These are phyloP conservation scores for Platorchestia sp. DNA, from an alignment of 1,140 invertebrate species.

Conservation along the genomic window DNA sequence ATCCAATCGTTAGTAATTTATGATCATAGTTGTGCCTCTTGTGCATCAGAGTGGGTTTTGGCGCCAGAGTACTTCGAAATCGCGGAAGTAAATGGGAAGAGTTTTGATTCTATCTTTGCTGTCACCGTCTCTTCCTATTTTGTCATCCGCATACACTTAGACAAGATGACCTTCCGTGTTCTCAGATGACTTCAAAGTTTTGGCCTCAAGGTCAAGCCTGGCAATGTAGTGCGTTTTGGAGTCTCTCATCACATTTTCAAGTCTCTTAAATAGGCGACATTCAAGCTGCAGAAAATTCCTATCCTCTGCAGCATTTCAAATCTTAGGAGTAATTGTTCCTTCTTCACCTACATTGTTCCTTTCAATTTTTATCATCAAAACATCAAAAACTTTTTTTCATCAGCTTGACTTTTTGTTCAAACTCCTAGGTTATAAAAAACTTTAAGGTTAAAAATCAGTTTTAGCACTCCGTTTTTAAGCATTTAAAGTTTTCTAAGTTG, in stretches of 20 bases:
- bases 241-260: background rate
- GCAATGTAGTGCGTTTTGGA: background rate
- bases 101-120: background rate
- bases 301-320: background rate
- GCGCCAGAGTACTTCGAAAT: background rate
- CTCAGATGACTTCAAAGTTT: background rate
- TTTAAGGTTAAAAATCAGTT: background rate
- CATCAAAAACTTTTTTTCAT: background rate
- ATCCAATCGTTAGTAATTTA: background rate
- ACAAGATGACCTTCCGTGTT: background rate
- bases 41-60: background rate
- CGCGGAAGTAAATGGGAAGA: background rate
- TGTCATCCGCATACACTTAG: background rate
- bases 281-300: too few relatives aligned
- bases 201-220: background rate
- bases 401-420: background rate
- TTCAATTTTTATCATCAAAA: background rate
- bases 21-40: background rate
- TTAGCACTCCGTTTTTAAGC: background rate
- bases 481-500: background rate
- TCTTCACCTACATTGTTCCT: background rate
- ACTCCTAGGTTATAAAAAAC: background rate
- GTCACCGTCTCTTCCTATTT: background rate
- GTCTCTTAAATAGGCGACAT: too few relatives aligned
- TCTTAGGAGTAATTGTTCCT: background rate